phyloP scores from a whole-genome alignment of 2,113 vertebrate genomes.

The Corythoichthys intestinalis region DNA sequence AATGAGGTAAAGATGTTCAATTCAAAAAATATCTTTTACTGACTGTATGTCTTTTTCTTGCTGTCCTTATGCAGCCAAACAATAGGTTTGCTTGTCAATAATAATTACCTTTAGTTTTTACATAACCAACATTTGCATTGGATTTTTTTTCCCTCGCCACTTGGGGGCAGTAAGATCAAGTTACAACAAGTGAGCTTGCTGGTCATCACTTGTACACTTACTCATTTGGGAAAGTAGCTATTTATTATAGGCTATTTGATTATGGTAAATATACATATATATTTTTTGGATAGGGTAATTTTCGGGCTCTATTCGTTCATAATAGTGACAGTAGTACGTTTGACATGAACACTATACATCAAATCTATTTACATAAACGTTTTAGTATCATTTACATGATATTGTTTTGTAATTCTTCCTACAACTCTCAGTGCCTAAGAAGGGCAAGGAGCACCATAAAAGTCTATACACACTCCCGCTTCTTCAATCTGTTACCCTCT shows the following conservation, averaged over 20 bases:
- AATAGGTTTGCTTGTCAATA: not conserved
- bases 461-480: too few species aligned
- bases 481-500: too few species aligned
- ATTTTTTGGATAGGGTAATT: too few species aligned
- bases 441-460: too few species aligned
- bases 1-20: not conserved
- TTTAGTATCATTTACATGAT: not conserved
- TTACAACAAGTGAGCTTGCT: too few species aligned
- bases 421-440: too few species aligned
- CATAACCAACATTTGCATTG: not conserved
- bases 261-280: not conserved
- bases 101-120: too few species aligned
- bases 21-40: not conserved
- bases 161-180: slow-evolving; percentile 6
- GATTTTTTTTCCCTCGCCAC: slow-evolving; percentile 1
- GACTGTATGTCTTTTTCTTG: not conserved
- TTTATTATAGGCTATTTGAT: not conserved
- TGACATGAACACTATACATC: not conserved
- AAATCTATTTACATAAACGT: not conserved
- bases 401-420: not conserved
- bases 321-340: not conserved
- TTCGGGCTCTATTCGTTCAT: not conserved
- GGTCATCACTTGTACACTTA: not conserved
- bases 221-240: not conserved
- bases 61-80: not conserved